These are phyloP conservation scores for Gnatocerus cornutus DNA, from an alignment of 2,888 invertebrate genomes.

Conservation along the genomic window DNA sequence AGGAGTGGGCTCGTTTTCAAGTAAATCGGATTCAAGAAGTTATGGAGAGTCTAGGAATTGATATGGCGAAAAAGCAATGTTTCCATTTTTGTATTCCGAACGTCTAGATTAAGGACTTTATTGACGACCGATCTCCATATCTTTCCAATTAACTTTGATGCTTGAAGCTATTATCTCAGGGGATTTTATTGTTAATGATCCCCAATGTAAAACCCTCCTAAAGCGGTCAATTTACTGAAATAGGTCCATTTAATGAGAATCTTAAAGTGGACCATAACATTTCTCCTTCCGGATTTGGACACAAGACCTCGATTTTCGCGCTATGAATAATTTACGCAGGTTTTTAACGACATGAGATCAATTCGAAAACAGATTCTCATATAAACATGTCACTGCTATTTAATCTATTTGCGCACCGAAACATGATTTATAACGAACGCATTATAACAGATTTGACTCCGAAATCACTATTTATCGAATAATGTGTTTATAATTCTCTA, in stretches of 20 bases:
- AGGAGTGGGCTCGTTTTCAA: background rate
- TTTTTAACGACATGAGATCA: background rate
- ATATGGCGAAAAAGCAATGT: background rate
- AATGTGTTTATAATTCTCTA: conserved; percentile 63
- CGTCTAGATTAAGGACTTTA: background rate
- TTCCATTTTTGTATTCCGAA: too few relatives aligned
- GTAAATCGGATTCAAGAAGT: background rate
- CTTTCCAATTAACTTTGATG: conserved; percentile 32
- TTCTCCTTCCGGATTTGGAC: conserved; percentile 6
- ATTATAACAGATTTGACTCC: conserved; percentile 49
- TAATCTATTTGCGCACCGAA: conserved; percentile 24
- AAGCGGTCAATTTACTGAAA: conserved; percentile 30
- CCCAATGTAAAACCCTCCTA: conserved; percentile 31
- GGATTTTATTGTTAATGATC: conserved; percentile 40
- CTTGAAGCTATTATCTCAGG: conserved; percentile 10
- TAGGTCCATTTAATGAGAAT: conserved; percentile 24
- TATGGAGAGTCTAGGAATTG: background rate
- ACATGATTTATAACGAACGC: conserved; percentile 32
- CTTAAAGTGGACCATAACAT: conserved; percentile 22
- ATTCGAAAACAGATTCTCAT: background rate
- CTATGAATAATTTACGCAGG: conserved; percentile 11
- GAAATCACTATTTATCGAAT: conserved; percentile 58
- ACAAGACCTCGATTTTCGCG: background rate
- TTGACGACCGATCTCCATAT: conserved; percentile 5
- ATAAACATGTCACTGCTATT: conserved; percentile 13